Evolutionary conservation across 2,888 invertebrate species (phyloP).

Genomic region (Drosophila silvestris): DNA sequence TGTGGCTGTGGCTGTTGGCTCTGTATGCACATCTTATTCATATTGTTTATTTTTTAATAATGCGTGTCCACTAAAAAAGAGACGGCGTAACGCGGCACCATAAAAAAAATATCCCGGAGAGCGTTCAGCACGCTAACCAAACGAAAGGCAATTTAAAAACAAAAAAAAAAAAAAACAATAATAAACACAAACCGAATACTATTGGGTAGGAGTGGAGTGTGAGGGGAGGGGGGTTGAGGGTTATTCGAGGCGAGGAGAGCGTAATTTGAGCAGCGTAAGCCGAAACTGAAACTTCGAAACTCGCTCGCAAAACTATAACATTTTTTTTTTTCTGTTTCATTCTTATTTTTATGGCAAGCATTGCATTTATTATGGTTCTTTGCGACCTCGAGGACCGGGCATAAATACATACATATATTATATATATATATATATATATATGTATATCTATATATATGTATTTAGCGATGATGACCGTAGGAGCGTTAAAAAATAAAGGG

Average conservation of each 20-base stretch:
- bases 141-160: slow-evolving; percentile 37
- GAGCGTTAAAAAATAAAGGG: slow-evolving; percentile 58
- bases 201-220: not conserved
- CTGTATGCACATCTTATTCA: slow-evolving; percentile 56
- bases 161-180: slow-evolving; percentile 38
- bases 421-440: not conserved
- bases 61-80: slow-evolving; percentile 78
- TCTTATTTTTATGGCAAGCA: slow-evolving; percentile 73
- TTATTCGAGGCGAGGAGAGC: slow-evolving; percentile 7
- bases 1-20: slow-evolving; percentile 7
- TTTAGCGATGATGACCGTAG: slow-evolving; percentile 34
- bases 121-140: slow-evolving; percentile 61
- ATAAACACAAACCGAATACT: slow-evolving; percentile 64
- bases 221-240: not conserved
- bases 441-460: not conserved
- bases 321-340: slow-evolving; percentile 42
- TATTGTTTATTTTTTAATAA: slow-evolving; percentile 81
- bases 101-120: slow-evolving; percentile 65
- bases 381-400: slow-evolving; percentile 43
- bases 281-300: slow-evolving; percentile 57
- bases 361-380: slow-evolving; percentile 70
- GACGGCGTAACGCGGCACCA: slow-evolving; percentile 71
- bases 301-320: slow-evolving; percentile 70
- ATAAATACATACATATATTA: not conserved
- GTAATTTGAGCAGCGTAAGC: slow-evolving; percentile 74